These are phyloP conservation scores for Triplophysa bombifrons DNA, from an alignment of 2,797 vertebrate species.

Conservation along the genomic window DNA sequence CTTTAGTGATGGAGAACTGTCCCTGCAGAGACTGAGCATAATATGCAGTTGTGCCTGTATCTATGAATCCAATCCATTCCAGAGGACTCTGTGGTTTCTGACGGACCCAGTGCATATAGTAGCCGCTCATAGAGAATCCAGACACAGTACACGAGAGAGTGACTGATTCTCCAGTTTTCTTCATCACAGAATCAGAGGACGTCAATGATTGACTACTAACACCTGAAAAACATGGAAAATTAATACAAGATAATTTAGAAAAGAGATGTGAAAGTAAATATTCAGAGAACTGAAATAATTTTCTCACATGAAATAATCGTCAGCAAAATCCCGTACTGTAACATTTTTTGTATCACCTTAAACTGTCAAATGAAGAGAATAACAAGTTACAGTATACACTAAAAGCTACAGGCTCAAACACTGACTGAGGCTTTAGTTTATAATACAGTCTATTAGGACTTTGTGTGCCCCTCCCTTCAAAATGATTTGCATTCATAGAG, in stretches of 20 bases:
- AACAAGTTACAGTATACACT: neutral
- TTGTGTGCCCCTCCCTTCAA: too few species aligned
- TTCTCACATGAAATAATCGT: too few species aligned
- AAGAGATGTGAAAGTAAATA: too few species aligned
- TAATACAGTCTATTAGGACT: too few species aligned
- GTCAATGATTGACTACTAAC: slow-evolving; percentile 27
- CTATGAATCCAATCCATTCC: neutral
- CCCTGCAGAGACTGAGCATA: slow-evolving; percentile 25
- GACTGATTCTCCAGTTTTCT: slow-evolving; percentile 44
- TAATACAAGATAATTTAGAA: neutral
- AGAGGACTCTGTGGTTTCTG: slow-evolving; percentile 42
- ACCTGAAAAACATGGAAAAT: slow-evolving; percentile 3
- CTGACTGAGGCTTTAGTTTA: neutral
- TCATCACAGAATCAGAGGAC: slow-evolving; percentile 29
- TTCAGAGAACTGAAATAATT: neutral
- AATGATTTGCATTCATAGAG: too few species aligned
- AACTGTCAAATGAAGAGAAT: too few species aligned
- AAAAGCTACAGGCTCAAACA: neutral
- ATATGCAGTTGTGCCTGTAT: neutral
- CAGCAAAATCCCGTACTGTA: too few species aligned
- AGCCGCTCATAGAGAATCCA: slow-evolving; percentile 8
- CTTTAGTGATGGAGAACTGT: slow-evolving; percentile 51
- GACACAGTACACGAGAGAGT: slow-evolving; percentile 40
- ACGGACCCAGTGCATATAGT: slow-evolving; percentile 10
- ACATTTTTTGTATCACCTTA: too few species aligned